Evolutionary conservation across 1,140 invertebrate genomes (phyloP).

Genomic region (Gonatopus flavifemur): DNA sequence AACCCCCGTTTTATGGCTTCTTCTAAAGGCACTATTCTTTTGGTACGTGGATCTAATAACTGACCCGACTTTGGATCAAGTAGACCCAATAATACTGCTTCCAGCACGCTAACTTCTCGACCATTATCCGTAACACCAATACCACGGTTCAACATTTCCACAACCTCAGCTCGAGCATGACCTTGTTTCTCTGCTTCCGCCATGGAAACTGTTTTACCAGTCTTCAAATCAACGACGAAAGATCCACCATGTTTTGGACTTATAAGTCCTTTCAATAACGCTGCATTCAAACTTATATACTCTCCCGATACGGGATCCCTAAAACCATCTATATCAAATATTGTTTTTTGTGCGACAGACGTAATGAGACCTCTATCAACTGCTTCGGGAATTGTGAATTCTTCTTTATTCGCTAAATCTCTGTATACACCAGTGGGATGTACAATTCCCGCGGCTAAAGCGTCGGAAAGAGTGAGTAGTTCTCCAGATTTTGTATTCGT

Average conservation of each 20-base stretch:
- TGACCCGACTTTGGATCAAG: conserved; percentile 86
- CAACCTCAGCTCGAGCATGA: conserved; percentile 73
- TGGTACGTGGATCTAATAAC: conserved; percentile 75
- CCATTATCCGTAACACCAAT: conserved; percentile 78
- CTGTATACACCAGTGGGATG: conserved; percentile 68
- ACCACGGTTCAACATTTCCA: conserved; percentile 80
- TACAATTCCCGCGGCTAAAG: conserved; percentile 77
- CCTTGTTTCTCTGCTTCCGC: conserved; percentile 67
- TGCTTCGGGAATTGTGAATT: conserved; percentile 76
- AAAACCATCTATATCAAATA: conserved; percentile 91
- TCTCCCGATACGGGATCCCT: conserved; percentile 80
- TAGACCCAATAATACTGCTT: conserved; percentile 80
- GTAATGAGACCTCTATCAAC: conserved; percentile 86
- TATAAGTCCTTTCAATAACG: conserved; percentile 76
- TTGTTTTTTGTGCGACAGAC: conserved; percentile 82
- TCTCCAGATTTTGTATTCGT: conserved; percentile 77
- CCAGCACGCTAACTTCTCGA: conserved; percentile 77
- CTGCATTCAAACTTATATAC: conserved; percentile 84
- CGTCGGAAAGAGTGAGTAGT: conserved; percentile 81
- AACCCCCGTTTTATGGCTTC: conserved; percentile 82
- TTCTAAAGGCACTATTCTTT: conserved; percentile 78
- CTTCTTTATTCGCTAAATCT: conserved; percentile 71
- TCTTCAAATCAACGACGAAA: conserved; percentile 73
- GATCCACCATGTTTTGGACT: conserved; percentile 72
- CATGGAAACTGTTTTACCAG: conserved; percentile 73